Conservation (phyloP, 1,140 invertebrate genomes). For the Chlorops oryzae region DNA sequence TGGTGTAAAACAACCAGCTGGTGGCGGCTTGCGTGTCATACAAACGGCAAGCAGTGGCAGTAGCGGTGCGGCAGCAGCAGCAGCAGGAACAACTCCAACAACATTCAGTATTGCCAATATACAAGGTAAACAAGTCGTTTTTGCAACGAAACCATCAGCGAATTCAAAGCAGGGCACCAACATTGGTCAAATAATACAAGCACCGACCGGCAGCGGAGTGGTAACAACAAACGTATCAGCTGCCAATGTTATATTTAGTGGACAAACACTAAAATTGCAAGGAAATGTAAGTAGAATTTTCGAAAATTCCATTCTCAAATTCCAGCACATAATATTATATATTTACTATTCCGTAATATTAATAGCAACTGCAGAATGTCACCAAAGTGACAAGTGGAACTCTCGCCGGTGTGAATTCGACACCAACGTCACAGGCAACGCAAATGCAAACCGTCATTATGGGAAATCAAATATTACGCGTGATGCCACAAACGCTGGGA, state of each 20-base stretch:
- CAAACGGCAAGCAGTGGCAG: constrained; percentile 26
- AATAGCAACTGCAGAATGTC: constrained; percentile 10
- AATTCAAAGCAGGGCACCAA: constrained; percentile 43
- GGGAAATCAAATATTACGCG: constrained; percentile 45
- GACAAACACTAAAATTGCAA: constrained; percentile 37
- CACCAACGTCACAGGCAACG: constrained; percentile 7
- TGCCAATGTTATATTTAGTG: constrained; percentile 41
- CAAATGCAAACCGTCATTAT: constrained; percentile 46
- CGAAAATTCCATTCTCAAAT: neutral
- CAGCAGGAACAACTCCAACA: constrained; percentile 30
- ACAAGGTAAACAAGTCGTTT: constrained; percentile 59
- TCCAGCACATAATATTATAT: neutral
- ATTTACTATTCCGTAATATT: constrained; percentile 18
- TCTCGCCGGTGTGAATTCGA: neutral
- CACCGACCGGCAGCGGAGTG: neutral
- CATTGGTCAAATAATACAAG: constrained; percentile 9
- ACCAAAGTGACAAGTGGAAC: constrained; percentile 11
- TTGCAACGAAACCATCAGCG: constrained; percentile 54
- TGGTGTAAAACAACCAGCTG: no score
- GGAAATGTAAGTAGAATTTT: constrained; percentile 18
- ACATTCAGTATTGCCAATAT: constrained; percentile 51
- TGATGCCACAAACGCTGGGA: constrained; percentile 19
- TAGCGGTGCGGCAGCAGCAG: neutral
- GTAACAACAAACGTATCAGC: constrained; percentile 25
- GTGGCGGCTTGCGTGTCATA: no score